Conservation (phyloP, 2,797 vertebrate species). For the Mus caroli region DNA sequence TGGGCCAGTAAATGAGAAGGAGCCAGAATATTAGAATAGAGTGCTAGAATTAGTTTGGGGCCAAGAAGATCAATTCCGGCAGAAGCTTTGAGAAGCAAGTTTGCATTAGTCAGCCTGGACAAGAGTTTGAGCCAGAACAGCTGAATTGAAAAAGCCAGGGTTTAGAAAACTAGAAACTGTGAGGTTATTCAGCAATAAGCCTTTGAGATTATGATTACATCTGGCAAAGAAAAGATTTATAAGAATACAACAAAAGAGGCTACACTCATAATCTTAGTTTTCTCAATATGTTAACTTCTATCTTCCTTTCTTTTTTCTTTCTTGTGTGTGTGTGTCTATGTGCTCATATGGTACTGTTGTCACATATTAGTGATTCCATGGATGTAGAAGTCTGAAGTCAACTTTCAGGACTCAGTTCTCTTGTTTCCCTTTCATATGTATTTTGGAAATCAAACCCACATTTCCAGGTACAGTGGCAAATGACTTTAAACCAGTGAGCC, state of each 20-base stretch:
- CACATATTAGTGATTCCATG: fast-evolving
- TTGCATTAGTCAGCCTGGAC: neutral
- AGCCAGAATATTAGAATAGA: neutral
- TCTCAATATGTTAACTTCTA: neutral
- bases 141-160: neutral
- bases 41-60: neutral
- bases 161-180: neutral
- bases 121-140: neutral
- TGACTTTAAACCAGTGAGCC: neutral
- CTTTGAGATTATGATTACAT: neutral
- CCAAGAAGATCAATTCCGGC: neutral
- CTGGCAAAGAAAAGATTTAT: neutral
- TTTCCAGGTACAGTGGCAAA: neutral
- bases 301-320: no score
- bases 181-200: neutral
- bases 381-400: neutral
- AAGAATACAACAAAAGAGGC: neutral
- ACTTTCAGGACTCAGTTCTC: neutral
- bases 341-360: neutral
- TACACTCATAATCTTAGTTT: neutral
- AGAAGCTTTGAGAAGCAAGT: neutral
- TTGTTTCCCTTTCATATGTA: neutral
- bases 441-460: neutral
- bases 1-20: neutral
- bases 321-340: neutral